Base-by-base conservation (phyloP, 53 echinoderm and acorn worm genomes). In the Echinarachnius parma region DNA sequence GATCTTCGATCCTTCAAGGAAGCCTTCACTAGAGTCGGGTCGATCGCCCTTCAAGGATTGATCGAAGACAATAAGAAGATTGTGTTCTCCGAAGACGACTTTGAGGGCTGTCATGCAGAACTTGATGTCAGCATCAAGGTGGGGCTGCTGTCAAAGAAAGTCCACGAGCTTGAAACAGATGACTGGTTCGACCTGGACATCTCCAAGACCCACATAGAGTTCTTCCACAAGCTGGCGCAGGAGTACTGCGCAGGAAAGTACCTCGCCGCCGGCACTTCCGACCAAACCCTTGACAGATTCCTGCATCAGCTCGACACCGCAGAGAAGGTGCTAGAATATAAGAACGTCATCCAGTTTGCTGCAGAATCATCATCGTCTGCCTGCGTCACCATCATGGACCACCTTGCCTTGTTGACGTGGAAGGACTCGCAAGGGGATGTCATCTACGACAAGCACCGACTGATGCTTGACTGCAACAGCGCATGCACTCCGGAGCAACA, bases 181-280 rank as follows among this genome's bases (percentile, higher is more conserved):
- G 63, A 35, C 15, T 36, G 35, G 63, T 34, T 36, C 35, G 63
- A 63, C 21, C 9, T 25, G 23, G 42, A 32, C 31, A 33, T n/a
- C n/a, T n/a, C 42, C 8, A 13, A 26, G 44, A 16, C 14, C 1
- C 37, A 21, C 63, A 39, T 63, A 10, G 63, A 63, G 26, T 63
- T 36, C 42, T 63, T 34, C 21, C 63, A 63, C 44, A 63, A 63
- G 15, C 42, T 63, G 7, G 35, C 42, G 5, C 63, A 63, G 42
- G 63, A 63, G 37, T 35, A 63, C 15, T 63, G 63, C 7, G 63
- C 63, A 14, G 42, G 63, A 16, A 21, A 34, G 16, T 63, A 63
- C 24, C 25, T 63, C 31, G 31, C 59, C 22, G 37, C 63, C 24
- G 25, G 34, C 4, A 26, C 21, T 25, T 9, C 7, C 9, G 45